phyloP scores from a whole-genome alignment of 2,888 invertebrate species.

The Deilephila porcellus region DNA sequence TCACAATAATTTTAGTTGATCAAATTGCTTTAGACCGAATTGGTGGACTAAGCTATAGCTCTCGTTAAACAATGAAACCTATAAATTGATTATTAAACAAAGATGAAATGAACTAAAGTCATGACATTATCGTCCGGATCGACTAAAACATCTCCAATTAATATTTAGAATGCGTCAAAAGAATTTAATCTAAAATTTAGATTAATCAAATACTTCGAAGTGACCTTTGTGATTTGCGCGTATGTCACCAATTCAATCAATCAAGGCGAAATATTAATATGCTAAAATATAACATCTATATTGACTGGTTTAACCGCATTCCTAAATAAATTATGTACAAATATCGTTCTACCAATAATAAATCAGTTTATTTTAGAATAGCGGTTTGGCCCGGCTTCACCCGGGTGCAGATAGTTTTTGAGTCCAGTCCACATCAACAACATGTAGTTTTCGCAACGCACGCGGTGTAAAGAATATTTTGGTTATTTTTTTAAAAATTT shows the following conservation, averaged over 20 bases:
- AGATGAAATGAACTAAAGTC: neutral
- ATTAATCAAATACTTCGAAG: neutral
- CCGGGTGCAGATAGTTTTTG: too few species aligned
- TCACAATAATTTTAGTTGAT: too few species aligned
- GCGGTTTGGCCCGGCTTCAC: too few species aligned
- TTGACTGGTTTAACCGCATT: conserved; percentile 10
- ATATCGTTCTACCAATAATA: neutral
- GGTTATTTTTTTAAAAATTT: too few species aligned
- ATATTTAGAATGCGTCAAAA: neutral
- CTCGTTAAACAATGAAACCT: too few species aligned
- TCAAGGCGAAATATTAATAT: conserved; percentile 12
- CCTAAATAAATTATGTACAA: neutral
- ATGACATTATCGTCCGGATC: neutral
- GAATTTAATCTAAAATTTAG: conserved; percentile 12
- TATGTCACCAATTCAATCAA: neutral
- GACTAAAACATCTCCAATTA: neutral
- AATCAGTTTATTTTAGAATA: too few species aligned
- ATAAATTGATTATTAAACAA: too few species aligned
- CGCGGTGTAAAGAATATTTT: too few species aligned
- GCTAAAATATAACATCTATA: neutral
- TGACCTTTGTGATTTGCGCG: conserved; percentile 11
- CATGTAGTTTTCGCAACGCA: too few species aligned
- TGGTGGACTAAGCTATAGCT: too few species aligned
- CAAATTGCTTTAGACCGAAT: too few species aligned
- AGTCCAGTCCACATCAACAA: too few species aligned